These are phyloP conservation scores for Melanerpes aurifrons DNA, from an alignment of 2,113 vertebrate species.

Conservation along the genomic window DNA sequence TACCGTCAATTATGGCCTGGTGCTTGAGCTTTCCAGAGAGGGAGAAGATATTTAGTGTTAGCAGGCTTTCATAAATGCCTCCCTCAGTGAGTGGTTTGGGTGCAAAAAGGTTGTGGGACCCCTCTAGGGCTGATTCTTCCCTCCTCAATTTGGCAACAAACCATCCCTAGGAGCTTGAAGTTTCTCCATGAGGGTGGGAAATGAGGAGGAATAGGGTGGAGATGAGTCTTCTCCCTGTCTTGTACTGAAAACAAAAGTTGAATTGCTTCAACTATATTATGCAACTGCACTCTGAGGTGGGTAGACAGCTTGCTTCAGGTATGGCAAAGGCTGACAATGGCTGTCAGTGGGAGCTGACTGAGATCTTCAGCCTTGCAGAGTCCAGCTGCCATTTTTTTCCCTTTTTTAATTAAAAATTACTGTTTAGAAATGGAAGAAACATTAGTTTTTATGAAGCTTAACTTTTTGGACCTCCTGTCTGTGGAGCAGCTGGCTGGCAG, in stretches of 20 bases:
- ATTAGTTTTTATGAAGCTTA: not conserved
- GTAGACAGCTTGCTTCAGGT: not conserved
- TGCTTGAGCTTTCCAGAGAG: not conserved
- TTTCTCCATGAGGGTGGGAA: not conserved
- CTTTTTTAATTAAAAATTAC: not conserved
- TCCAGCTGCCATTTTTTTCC: not conserved
- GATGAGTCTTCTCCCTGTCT: not conserved
- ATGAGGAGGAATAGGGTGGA: not conserved
- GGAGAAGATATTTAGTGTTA: not conserved
- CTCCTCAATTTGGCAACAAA: not conserved
- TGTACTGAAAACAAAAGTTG: not conserved
- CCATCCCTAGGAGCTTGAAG: not conserved
- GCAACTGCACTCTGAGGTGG: not conserved
- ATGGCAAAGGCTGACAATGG: too few relatives aligned
- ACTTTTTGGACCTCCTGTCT: not conserved
- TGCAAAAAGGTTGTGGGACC: not conserved
- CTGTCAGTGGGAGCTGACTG: not conserved
- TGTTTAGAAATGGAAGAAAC: not conserved
- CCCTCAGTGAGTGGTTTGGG: fast-evolving
- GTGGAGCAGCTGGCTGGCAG: not conserved
- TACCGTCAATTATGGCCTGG: fast-evolving
- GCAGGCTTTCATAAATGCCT: not conserved
- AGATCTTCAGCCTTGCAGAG: not conserved
- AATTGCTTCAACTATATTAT: not conserved
- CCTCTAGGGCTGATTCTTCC: not conserved